phyloP scores from a whole-genome alignment of 2,888 invertebrate species.

The Plebejus anna region DNA sequence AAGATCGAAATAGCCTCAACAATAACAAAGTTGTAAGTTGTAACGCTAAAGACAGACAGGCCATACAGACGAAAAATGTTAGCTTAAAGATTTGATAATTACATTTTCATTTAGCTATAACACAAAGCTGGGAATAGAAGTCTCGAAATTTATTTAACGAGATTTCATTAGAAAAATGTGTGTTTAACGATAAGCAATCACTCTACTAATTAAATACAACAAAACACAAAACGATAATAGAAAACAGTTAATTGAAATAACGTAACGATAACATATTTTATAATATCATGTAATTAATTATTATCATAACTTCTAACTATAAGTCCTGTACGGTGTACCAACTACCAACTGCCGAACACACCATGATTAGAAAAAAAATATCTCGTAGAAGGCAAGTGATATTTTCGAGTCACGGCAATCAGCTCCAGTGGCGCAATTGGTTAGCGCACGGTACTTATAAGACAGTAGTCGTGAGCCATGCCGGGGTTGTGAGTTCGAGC shows the following conservation, averaged over 20 bases:
- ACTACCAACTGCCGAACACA: not conserved
- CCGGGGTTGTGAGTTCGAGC: slow-evolving; percentile 99
- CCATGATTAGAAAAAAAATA: not conserved
- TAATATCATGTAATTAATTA: not conserved
- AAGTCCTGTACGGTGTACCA: not conserved
- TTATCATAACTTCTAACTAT: not conserved
- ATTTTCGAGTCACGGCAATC: not conserved
- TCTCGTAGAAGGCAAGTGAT: not conserved
- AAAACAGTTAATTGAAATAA: slow-evolving; percentile 5
- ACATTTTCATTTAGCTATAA: too few species aligned
- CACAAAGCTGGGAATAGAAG: not conserved
- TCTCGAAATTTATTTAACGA: not conserved
- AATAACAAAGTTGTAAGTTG: too few species aligned
- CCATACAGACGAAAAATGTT: too few species aligned
- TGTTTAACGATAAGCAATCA: not conserved
- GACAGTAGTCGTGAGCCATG: slow-evolving; percentile 97
- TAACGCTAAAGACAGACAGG: too few species aligned
- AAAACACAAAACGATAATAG: slow-evolving; percentile 3
- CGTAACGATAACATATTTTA: not conserved
- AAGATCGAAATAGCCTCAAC: too few species aligned
- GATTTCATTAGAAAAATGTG: not conserved
- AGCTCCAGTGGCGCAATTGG: slow-evolving; percentile 99
- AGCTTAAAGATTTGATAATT: too few species aligned
- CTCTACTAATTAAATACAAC: not conserved
- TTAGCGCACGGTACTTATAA: slow-evolving; percentile 99